These are phyloP conservation scores for Aphodius sticticus DNA, from an alignment of 2,888 invertebrate genomes.

Conservation along the genomic window DNA sequence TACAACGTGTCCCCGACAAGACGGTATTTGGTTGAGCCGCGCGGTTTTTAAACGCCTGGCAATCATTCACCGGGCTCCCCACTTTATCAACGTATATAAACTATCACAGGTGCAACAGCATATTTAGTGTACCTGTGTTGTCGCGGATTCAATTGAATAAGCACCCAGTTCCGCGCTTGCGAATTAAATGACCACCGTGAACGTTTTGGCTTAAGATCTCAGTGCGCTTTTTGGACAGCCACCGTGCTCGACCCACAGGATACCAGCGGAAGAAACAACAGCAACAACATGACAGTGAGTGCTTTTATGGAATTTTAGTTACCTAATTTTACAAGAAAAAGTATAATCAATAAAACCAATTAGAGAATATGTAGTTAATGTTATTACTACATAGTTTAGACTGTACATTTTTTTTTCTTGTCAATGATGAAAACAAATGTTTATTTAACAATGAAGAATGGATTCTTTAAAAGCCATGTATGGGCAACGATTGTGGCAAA, in stretches of 20 bases:
- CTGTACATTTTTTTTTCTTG: no score
- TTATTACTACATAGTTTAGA: no score
- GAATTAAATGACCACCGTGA: slow-evolving; percentile 4
- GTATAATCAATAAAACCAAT: no score
- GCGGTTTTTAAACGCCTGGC: background rate
- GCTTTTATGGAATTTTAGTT: background rate
- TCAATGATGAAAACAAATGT: no score
- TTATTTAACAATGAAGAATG: no score
- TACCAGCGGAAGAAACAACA: background rate
- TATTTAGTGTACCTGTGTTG: slow-evolving; percentile 41
- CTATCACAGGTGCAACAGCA: slow-evolving; percentile 43
- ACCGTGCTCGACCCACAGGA: background rate
- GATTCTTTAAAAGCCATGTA: no score
- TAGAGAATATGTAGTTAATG: no score
- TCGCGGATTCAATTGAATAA: slow-evolving; percentile 4
- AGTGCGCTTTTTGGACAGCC: background rate
- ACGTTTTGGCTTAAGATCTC: background rate
- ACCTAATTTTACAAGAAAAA: no score
- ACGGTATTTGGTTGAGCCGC: background rate
- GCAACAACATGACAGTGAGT: background rate
- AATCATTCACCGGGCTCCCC: slow-evolving; percentile 30
- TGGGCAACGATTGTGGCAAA: no score
- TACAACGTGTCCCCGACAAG: background rate
- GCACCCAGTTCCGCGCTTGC: slow-evolving; percentile 4
- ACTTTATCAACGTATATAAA: slow-evolving; percentile 39